Conservation (phyloP, 2,888 invertebrate species). For the Xylocampa areola region DNA sequence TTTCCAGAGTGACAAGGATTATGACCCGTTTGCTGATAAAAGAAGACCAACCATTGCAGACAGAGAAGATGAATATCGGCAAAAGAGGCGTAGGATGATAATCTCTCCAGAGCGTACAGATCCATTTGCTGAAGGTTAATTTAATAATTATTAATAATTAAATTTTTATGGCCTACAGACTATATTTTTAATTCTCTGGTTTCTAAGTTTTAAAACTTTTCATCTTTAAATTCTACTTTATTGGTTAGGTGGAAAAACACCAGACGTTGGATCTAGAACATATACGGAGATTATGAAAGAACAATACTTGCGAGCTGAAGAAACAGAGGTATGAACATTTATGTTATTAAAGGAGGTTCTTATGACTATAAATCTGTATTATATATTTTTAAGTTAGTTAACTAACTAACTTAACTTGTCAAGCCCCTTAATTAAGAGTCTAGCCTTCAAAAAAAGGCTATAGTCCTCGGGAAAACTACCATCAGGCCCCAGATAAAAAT, state of each 20-base stretch:
- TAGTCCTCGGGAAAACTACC: too few relatives aligned
- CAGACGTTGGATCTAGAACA: slow-evolving; percentile 97
- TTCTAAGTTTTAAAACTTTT: not conserved
- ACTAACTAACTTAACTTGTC: too few relatives aligned
- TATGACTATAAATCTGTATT: too few relatives aligned
- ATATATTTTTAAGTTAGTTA: too few relatives aligned
- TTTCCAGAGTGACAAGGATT: slow-evolving; percentile 95
- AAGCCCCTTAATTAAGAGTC: too few relatives aligned
- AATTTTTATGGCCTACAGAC: too few relatives aligned
- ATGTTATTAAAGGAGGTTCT: not conserved
- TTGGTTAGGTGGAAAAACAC: slow-evolving; percentile 98
- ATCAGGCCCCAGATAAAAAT: too few relatives aligned
- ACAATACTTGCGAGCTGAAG: slow-evolving; percentile 96
- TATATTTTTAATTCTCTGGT: not conserved
- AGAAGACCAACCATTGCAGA: slow-evolving; percentile 98
- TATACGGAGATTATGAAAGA: slow-evolving; percentile 99
- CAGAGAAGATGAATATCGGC: slow-evolving; percentile 98
- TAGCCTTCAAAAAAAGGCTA: too few relatives aligned
- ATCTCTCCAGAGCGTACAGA: slow-evolving; percentile 99
- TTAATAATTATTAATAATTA: too few relatives aligned
- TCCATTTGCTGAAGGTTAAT: slow-evolving; percentile 99
- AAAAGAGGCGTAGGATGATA: slow-evolving; percentile 95
- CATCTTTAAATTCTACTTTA: slow-evolving; percentile 21
- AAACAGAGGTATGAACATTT: slow-evolving; percentile 94
- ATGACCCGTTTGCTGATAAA: slow-evolving; percentile 98